Conservation (phyloP, 2,113 vertebrate genomes). For the Erpornis zantholeuca region DNA sequence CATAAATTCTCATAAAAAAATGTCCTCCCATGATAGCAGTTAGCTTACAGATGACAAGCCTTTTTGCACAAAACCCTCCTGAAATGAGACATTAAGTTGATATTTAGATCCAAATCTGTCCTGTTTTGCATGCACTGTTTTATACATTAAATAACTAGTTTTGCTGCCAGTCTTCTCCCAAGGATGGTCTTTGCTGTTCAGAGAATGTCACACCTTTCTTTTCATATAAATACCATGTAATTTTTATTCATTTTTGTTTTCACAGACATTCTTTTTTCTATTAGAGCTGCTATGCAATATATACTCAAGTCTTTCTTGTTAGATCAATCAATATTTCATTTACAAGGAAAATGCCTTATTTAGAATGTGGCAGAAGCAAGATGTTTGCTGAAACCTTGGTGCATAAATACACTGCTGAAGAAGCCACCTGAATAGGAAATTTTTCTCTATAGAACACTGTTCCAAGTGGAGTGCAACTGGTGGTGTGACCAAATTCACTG, state of each 20-base stretch:
- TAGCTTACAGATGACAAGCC: neutral
- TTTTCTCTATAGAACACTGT: neutral
- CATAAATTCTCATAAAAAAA: neutral
- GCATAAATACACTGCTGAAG: neutral
- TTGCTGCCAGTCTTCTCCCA: neutral
- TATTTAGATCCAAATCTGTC: neutral
- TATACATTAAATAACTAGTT: slow-evolving; percentile 14
- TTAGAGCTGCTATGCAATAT: neutral
- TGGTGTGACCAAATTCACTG: neutral
- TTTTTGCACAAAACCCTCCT: neutral
- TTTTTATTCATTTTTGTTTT: slow-evolving; percentile 4
- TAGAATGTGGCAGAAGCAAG: neutral
- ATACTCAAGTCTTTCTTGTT: neutral
- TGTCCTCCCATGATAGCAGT: neutral
- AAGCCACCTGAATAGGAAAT: neutral
- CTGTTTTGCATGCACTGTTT: slow-evolving; percentile 4
- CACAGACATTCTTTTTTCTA: neutral
- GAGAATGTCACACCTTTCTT: neutral
- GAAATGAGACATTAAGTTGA: neutral
- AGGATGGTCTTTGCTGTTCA: neutral
- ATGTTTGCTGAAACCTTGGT: neutral
- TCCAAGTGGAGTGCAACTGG: neutral
- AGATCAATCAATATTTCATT: neutral
- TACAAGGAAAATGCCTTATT: slow-evolving; percentile 1
- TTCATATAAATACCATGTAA: neutral